Evolutionary conservation across 1,140 invertebrate species (phyloP), one percentile per base, ranked within the genome.

Genomic region (Rhizoglyphus robini): DNA sequence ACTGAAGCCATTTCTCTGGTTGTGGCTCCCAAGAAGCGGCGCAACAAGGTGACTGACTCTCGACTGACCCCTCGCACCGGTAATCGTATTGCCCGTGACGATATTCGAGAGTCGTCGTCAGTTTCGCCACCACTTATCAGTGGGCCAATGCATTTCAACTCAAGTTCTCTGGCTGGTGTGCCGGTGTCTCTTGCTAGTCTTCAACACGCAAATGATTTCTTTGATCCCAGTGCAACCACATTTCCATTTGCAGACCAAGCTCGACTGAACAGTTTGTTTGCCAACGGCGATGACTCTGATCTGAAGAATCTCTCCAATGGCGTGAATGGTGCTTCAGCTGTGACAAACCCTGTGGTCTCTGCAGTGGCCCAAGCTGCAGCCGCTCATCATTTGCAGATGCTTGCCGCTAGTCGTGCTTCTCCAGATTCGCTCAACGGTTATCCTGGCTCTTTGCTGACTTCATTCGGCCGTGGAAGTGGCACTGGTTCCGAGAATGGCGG

Each of bases 21-120:
- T 29, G 90, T 96, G 67, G 87, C 88, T 29, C 88, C 90, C 0
- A 65, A 68, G 47, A 93, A 92, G 79, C 96, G 95, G 79, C 81
- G 92, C 23, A 92, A 96, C 74, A 96, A 96, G 84, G 80, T 96
- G 64, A 96, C 92, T 18, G 92, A 96, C 75, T 95, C 92, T 46
- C 82, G 93, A 67, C 88, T 96, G 65, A 95, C 91, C 11, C 91
- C 92, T 3, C 81, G 89, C 65, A 90, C 88, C 38, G 88, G 91
- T 11, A 88, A 86, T 73, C 81, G 88, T 67, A 87, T 91, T 65
- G 75, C 91, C 65, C 87, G 87, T 49, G 68, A 72, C 64, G 29
- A 82, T 83, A 64, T 82, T 82, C 61, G 85, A 85, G n/a, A 61
- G 34, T 15, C 67, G 76, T 76, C 76, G 77, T 67, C 86, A 86